Percentiles rank a stretch among this genome's conserved stretches.
These are phyloP conservation scores for Paedocypris micromegethes DNA, from an alignment of 2,797 vertebrate genomes.

Conservation along the genomic window DNA sequence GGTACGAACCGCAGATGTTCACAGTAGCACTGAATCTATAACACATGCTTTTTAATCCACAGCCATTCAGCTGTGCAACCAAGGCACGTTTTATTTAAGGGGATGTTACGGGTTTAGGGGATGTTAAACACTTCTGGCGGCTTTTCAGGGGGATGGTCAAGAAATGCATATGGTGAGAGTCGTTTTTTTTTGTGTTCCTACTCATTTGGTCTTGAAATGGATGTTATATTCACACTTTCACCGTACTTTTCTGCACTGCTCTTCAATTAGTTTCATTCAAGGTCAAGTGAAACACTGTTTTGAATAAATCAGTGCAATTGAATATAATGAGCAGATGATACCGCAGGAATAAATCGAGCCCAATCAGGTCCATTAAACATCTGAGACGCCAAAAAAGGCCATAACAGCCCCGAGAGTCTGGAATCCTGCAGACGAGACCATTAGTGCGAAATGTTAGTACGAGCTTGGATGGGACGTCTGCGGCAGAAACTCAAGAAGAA, in stretches of 20 bases:
- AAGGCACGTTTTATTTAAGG: conserved; percentile 34
- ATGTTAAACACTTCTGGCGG: too few relatives aligned
- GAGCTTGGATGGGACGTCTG: conserved; percentile 11
- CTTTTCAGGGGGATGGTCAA: too few relatives aligned
- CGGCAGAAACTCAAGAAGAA: conserved; percentile 19
- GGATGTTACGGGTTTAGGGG: not conserved
- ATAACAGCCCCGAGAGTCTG: conserved; percentile 10
- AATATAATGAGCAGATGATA: conserved; percentile 11
- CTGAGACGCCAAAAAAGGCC: conserved; percentile 17
- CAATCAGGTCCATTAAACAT: conserved; percentile 19
- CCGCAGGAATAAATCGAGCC: conserved; percentile 20
- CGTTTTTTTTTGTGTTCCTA: too few relatives aligned
- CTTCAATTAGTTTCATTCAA: not conserved
- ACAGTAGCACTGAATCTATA: conserved; percentile 33
- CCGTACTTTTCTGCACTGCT: too few relatives aligned
- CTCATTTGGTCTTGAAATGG: too few relatives aligned
- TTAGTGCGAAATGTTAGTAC: not conserved
- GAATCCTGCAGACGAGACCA: conserved; percentile 11
- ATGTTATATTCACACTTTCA: too few relatives aligned
- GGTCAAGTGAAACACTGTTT: not conserved
- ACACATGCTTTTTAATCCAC: conserved; percentile 40
- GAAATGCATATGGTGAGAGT: too few relatives aligned
- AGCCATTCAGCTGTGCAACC: conserved; percentile 29
- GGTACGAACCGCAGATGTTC: conserved; percentile 18
- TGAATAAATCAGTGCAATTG: conserved; percentile 10